Base-by-base conservation (phyloP, 2,113 vertebrate genomes). In the Channa argus region DNA sequence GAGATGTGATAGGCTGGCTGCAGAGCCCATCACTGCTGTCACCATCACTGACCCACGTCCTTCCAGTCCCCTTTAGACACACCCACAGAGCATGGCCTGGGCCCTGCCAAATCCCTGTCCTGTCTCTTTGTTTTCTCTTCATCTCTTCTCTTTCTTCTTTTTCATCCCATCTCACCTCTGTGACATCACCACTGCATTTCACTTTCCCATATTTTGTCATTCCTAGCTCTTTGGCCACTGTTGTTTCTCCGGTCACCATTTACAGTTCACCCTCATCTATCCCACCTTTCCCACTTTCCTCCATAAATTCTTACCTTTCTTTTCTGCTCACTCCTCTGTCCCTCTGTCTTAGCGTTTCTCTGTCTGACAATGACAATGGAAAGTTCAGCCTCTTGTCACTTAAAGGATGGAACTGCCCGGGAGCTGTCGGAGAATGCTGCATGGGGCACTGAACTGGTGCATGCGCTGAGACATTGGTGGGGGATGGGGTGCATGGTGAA, bases 341-440 rank as follows among this genome's bases (percentile, higher is more conserved):
- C 86, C 87, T 84, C 78, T 87, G 67, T 89, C 87, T 78, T 89
- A 84, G 89, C 79, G 77, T 88, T 83, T 85, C 85, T 91, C 88
- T 92, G 80, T 90, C 79, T 91, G 53, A 88, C 81, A 89, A 86
- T 84, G 86, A 90, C 68, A 82, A 75, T 88, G 80, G 87, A 89
- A 85, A 82, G 79, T 86, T 83, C 64, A 5, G 24, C 60, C 80
- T 78, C 76, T 66, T 24, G 63, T 71, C 80, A 83, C 84, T 84
- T 85, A 61, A 79, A 91, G 92, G 88, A 91, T 90, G 86, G 91
- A 80, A 72, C 82, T 73, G 89, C 86, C 85, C 73, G 74, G 81
- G 72, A 89, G 88, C 86, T 93, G 84, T 82, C 63, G 63, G 83
- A 89, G 92, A 94, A 94, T 94, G 94, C 92, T 94, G 94, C 94